These are phyloP conservation scores for Prinia subflava DNA, from an alignment of 2,113 vertebrate genomes.

Conservation along the genomic window DNA sequence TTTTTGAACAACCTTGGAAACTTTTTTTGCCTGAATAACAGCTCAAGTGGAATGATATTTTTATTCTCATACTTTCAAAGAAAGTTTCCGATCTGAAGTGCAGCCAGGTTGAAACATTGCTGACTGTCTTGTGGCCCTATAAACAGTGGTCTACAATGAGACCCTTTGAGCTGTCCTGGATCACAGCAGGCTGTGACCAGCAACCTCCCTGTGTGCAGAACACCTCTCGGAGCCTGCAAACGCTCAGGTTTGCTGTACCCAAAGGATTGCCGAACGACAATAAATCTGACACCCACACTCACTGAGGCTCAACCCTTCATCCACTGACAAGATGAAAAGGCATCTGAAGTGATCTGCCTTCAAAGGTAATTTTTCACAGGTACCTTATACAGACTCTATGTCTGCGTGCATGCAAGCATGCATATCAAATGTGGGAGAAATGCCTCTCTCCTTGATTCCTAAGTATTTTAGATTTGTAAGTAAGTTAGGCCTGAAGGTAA, in stretches of 20 bases:
- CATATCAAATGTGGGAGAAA: not conserved
- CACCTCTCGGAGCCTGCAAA: not conserved
- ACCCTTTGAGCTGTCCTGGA: not conserved
- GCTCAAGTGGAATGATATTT: not conserved
- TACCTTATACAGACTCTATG: not conserved
- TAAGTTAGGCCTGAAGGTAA: not conserved
- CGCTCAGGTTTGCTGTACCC: not conserved
- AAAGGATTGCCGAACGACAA: not conserved
- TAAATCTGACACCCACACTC: not conserved
- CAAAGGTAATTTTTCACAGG: not conserved
- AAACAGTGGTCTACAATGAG: not conserved
- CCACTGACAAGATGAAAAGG: not conserved
- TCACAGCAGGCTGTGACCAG: not conserved
- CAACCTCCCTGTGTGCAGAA: not conserved
- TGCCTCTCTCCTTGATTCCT: not conserved
- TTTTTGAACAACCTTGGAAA: not conserved
- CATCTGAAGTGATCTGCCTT: not conserved
- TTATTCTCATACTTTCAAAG: not conserved
- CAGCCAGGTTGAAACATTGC: not conserved
- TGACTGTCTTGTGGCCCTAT: not conserved
- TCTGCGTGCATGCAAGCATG: not conserved
- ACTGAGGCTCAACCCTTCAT: not conserved
- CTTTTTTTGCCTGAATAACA: not conserved
- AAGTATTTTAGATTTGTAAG: not conserved
- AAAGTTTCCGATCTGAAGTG: not conserved